Evolutionary conservation across 1,140 invertebrate species (phyloP).

Genomic region (Sitophilus oryzae): DNA sequence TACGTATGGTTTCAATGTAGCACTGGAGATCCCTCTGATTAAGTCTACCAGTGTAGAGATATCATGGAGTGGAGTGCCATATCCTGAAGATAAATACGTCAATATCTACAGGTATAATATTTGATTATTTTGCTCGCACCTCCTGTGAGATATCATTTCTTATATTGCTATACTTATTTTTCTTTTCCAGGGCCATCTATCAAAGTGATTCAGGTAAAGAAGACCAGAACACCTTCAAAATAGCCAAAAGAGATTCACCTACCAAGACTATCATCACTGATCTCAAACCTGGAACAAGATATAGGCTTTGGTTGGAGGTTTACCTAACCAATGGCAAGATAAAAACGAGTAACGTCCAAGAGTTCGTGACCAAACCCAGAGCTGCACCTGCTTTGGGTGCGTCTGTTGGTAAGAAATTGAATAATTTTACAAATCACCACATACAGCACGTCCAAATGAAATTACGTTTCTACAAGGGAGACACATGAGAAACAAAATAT

Average conservation of each 20-base stretch:
- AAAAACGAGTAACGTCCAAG: constrained; percentile 81
- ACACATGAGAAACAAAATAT: no score
- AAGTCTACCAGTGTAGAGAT: constrained; percentile 71
- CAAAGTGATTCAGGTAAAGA: constrained; percentile 68
- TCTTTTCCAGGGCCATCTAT: constrained; percentile 58
- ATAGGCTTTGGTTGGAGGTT: constrained; percentile 79
- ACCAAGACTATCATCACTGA: constrained; percentile 62
- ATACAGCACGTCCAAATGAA: no score
- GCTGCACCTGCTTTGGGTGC: constrained; percentile 53
- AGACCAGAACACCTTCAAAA: constrained; percentile 75
- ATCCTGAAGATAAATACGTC: constrained; percentile 84
- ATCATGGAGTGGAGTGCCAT: constrained; percentile 74
- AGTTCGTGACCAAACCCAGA: constrained; percentile 75
- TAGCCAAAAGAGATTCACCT: constrained; percentile 71
- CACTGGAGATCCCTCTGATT: constrained; percentile 65
- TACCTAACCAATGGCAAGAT: constrained; percentile 83
- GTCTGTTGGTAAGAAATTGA: constrained; percentile 49
- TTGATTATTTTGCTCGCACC: not conserved
- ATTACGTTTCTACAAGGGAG: no score
- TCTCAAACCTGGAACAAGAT: constrained; percentile 74
- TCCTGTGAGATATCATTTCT: not conserved
- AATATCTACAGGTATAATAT: constrained; percentile 66
- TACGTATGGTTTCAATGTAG: constrained; percentile 70
- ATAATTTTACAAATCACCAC: no score
- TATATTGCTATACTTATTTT: not conserved